Base-by-base conservation (phyloP, 2,888 invertebrate genomes). In the Norana najaformis region DNA sequence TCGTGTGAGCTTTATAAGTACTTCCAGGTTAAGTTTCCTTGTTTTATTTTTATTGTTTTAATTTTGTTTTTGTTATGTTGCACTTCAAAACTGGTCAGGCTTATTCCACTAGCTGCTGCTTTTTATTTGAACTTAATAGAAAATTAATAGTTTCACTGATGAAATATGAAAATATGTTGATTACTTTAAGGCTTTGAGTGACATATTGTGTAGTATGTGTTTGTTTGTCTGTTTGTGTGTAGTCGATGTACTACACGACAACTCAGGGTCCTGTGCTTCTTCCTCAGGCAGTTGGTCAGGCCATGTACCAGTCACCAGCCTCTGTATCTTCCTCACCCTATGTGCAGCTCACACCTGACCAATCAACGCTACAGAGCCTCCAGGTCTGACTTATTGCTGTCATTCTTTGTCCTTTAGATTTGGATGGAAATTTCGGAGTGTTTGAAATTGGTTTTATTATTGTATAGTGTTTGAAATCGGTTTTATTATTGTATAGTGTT, bases 281-380 rank as follows among this genome's bases (percentile, higher is more conserved):
- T 85, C 37, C 85, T 35, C 36, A 37, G 36, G 36, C 85, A 16
- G 85, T 85, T 85, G 37, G 37, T 89, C 89, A 88, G 69, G 36
- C 82, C 47, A 36, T 36, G 39, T 37, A 82, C 69, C 39, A 88
- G 35, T 41, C 90, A 35, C 89, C 90, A 30, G 82, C 83, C 3
- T 89, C 90, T 47, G 69, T 89, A n/a, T 41, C 89, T 89, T 83
- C 89, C 4, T 89, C 89, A 36, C 36, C 89, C 30, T 85, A 37
- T 38, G 53, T 47, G 34, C 88, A 88, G 88, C 34, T 47, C 37
- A 34, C 47, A 34, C 39, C 88, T 30, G 41, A 88, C 35, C 88
- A 39, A n/a, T 69, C 69, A 0, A 69, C 69, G n/a, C 69, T 69
- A n/a, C 69, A 69, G 69, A 47, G n/a, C 37, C 39, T 88, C 34